phyloP scores from a whole-genome alignment of 2,888 invertebrate species.

The Arge pagana region DNA sequence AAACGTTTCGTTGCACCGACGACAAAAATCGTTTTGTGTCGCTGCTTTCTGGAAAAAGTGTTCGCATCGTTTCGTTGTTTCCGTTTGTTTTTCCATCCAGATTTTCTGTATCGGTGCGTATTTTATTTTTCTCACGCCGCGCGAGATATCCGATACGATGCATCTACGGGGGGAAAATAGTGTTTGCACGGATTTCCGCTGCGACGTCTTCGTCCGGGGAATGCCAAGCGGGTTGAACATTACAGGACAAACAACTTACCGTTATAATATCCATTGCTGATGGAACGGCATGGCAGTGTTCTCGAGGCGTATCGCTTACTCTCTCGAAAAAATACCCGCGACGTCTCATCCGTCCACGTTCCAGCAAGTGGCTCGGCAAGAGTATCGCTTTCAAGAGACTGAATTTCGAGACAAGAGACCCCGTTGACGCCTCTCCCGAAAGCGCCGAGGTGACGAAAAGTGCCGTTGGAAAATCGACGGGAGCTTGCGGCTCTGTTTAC shows the following conservation, averaged over 20 bases:
- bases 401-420: slow-evolving; percentile 45
- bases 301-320: slow-evolving; percentile 51
- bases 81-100: too few relatives aligned
- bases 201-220: slow-evolving; percentile 14
- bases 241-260: slow-evolving; percentile 30
- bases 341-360: too few relatives aligned
- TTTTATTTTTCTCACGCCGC: too few relatives aligned
- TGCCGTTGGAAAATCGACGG: neutral
- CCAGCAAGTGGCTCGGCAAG: slow-evolving; percentile 29
- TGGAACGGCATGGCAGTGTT: slow-evolving; percentile 34
- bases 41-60: too few relatives aligned
- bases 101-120: too few relatives aligned
- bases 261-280: slow-evolving; percentile 40
- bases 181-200: slow-evolving; percentile 28
- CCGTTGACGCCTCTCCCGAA: slow-evolving; percentile 23
- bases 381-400: slow-evolving; percentile 48
- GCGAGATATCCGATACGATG: too few relatives aligned
- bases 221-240: neutral
- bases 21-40: too few relatives aligned
- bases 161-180: too few relatives aligned
- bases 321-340: slow-evolving; percentile 43
- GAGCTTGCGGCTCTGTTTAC: neutral
- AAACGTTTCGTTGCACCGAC: too few relatives aligned
- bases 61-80: too few relatives aligned
- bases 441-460: slow-evolving; percentile 8